Base-by-base conservation (phyloP, 2,113 vertebrate genomes). In the Lutjanus erythropterus region DNA sequence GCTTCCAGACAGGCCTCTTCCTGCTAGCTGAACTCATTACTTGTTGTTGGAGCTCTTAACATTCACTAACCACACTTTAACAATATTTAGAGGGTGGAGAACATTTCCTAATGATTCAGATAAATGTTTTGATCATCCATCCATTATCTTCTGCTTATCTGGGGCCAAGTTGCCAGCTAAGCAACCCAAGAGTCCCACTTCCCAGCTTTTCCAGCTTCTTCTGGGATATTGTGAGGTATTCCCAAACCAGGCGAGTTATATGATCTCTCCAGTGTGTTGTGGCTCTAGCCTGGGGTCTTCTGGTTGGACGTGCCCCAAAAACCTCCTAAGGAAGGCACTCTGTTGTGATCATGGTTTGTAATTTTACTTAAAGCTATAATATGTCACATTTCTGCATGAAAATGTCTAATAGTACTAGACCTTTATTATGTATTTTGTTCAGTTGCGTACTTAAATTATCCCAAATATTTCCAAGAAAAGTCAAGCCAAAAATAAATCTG, bases 21-120 rank as follows among this genome's bases (percentile, higher is more conserved):
- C 64, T 62, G 62, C 12, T 73, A 69, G 42, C 21, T 37, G 59
- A 82, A 61, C 49, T 66, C 27, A 21, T 14, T 59, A 0, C 49
- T 67, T 47, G 10, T 67, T 47, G 10, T 50, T 66, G 62, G 15
- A 39, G 55, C 35, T 73, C 21, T 47, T 52, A 18, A 2, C 15
- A 44, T 10, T 56, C 18, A 39, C 39, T 14, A 41, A 35, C 10
- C 29, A n/a, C 4, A 25, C 46, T 61, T 52, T 18, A 50, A 16
- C 31, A 49, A 21, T 47, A 37, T 58, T 47, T 39, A 42, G 4
- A 35, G 7, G 46, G 4, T 6, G 39, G 6, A 62, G 25, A 42
- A 44, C 23, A 33, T 49, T 52, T 66, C 35, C 49, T 23, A 2
- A 65, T 47, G 39, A 71, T 53, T 14, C 14, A 31, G 18, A 76